Percentiles rank a stretch among this genome's conserved stretches.
These are phyloP conservation scores for Esox masquinongy DNA, from an alignment of 2,797 vertebrate species.

Conservation along the genomic window DNA sequence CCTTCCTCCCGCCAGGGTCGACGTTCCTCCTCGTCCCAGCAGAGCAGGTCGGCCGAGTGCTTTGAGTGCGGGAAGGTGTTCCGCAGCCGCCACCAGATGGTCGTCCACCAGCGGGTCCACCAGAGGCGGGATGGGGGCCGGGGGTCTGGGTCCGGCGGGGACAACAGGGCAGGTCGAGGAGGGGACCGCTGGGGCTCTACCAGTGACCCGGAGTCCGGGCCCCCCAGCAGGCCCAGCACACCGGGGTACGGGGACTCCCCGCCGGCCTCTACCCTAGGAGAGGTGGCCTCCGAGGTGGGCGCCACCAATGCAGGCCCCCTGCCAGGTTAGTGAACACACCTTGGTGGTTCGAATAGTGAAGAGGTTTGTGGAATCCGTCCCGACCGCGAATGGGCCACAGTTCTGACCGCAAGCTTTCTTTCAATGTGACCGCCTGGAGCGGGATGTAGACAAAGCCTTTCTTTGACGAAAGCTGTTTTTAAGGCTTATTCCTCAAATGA, in stretches of 20 bases:
- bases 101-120: slow-evolving; percentile 90
- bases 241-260: slow-evolving; percentile 83
- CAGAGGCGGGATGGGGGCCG: slow-evolving; percentile 76
- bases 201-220: slow-evolving; percentile 86
- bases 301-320: slow-evolving; percentile 75
- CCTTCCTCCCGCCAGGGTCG: slow-evolving; percentile 79
- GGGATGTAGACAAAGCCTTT: background rate
- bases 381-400: too few species aligned
- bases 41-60: slow-evolving; percentile 84
- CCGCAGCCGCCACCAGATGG: slow-evolving; percentile 93
- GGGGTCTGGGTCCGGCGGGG: slow-evolving; percentile 46
- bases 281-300: slow-evolving; percentile 77
- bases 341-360: background rate
- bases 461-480: background rate
- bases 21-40: background rate
- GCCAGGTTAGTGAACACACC: slow-evolving; percentile 54
- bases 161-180: slow-evolving; percentile 65
- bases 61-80: slow-evolving; percentile 95
- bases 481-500: background rate
- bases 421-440: too few species aligned
- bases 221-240: slow-evolving; percentile 84
- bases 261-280: slow-evolving; percentile 70
- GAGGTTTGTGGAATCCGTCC: background rate
- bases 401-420: too few species aligned
- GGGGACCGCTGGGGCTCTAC: slow-evolving; percentile 80